Evolutionary conservation across 1,140 invertebrate genomes (phyloP), one percentile per base, ranked within the genome.

Genomic region (Mercenaria mercenaria): DNA sequence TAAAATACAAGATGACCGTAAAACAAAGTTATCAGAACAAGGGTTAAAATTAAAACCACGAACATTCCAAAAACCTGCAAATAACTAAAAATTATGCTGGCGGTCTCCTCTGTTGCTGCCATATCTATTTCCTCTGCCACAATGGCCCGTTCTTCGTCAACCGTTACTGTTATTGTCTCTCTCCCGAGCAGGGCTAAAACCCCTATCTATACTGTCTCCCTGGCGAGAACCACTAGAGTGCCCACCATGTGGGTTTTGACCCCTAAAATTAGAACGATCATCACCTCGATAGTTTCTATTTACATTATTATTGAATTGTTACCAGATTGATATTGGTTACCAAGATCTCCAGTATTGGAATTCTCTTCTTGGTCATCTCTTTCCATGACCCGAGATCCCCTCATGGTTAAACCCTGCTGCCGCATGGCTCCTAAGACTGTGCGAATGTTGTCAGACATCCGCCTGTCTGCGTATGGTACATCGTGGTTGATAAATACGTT

Each of bases 31-130:
- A 50, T 79, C 76, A 50, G 76, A 47, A n/a, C n/a, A n/a, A 23
- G 76, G 39, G n/a, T 79, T 32, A 15, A 20, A 26, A 47, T 79
- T 79, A 26, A 26, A 79, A 20, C 76, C 76, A 47, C 76, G 76
- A 20, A 79, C 76, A 47, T 64, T 64, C 59, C 59, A 64, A 64
- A 64, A 64, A 26, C 59, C 59, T 64, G 59, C 59, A 4, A 1
- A n/a, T 29, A 64, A 64, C 26, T 64, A 64, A 64, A 11, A n/a
- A 18, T 59, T n/a, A 15, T 47, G 6, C 43, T 47, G 43, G 6
- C 43, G 6, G 6, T 47, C 6, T 47, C 52, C 52, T 15, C 52
- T 59, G 23, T 59, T 10, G 23, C 20, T 18, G 52, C 23, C 52
- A n/a, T n/a, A n/a, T n/a, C 52, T 3, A 6, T n/a, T 59, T 59